Conservation (phyloP, 2,888 invertebrate genomes). For the Ochlodes sylvanus region DNA sequence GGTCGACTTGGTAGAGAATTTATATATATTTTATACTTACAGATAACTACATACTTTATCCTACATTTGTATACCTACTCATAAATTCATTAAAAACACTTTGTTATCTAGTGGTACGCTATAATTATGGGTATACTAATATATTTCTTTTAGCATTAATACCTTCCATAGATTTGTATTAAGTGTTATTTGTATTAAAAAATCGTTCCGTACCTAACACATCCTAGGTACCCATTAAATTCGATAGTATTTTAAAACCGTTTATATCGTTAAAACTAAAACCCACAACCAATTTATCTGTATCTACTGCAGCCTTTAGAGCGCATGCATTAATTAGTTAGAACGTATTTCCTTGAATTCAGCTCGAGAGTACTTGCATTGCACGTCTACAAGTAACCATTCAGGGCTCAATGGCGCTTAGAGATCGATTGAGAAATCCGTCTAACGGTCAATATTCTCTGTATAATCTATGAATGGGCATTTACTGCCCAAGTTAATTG, state of each 20-base stretch:
- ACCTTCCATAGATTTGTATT: too few species aligned
- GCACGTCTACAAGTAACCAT: constrained; percentile 23
- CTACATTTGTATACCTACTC: too few species aligned
- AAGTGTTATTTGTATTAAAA: too few species aligned
- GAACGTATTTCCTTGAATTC: constrained; percentile 14
- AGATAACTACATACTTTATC: too few species aligned
- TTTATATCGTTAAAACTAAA: too few species aligned
- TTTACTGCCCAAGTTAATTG: neutral
- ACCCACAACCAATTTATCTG: neutral
- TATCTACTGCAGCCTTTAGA: constrained; percentile 12
- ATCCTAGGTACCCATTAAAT: too few species aligned
- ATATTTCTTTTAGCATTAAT: neutral
- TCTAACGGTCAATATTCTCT: constrained; percentile 17
- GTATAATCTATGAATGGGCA: constrained; percentile 3
- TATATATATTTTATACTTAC: too few species aligned
- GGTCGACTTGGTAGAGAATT: too few species aligned
- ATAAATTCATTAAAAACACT: too few species aligned
- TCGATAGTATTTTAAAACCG: too few species aligned
- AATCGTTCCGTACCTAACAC: too few species aligned
- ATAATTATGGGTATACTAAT: neutral
- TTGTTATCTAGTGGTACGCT: too few species aligned
- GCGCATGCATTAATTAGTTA: constrained; percentile 26
- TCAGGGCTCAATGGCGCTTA: constrained; percentile 16
- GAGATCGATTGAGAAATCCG: constrained; percentile 18
- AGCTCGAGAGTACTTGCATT: constrained; percentile 18